Conservation (phyloP, 2,888 invertebrate genomes). For the Zygogramma bicolorata region DNA sequence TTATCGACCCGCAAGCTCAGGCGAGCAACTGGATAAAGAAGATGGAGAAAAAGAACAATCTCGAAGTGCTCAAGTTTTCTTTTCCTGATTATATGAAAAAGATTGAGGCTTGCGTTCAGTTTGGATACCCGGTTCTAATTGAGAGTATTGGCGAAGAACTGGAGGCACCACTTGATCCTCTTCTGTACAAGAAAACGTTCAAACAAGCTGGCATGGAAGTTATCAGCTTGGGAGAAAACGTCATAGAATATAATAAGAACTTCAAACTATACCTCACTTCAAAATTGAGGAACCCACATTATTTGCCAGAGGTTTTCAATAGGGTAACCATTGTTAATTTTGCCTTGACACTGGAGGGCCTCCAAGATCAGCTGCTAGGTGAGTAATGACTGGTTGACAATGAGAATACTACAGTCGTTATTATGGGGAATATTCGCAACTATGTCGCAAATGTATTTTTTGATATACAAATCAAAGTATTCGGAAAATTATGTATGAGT, state of each 20-base stretch:
- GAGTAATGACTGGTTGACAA: conserved; percentile 56
- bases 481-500: too few relatives aligned
- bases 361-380: conserved; percentile 86
- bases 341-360: conserved; percentile 83
- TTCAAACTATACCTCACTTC: conserved; percentile 87
- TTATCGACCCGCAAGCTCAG: conserved; percentile 88
- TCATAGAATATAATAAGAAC: conserved; percentile 80
- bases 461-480: too few relatives aligned
- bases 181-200: conserved; percentile 81
- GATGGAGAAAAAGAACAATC: conserved; percentile 80
- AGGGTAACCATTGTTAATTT: conserved; percentile 88
- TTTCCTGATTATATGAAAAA: conserved; percentile 82
- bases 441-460: too few relatives aligned
- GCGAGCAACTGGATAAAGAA: conserved; percentile 89
- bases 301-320: conserved; percentile 85
- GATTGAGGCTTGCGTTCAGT: conserved; percentile 80
- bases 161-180: conserved; percentile 83
- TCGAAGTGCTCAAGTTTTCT: conserved; percentile 80
- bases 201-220: conserved; percentile 80
- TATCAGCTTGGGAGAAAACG: conserved; percentile 83
- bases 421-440: too few relatives aligned
- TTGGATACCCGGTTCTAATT: conserved; percentile 81
- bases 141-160: conserved; percentile 84
- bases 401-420: too few relatives aligned
- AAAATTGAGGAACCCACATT: conserved; percentile 87